Conservation (phyloP, 2,797 vertebrate genomes). For the Phrynocephalus forsythii region DNA sequence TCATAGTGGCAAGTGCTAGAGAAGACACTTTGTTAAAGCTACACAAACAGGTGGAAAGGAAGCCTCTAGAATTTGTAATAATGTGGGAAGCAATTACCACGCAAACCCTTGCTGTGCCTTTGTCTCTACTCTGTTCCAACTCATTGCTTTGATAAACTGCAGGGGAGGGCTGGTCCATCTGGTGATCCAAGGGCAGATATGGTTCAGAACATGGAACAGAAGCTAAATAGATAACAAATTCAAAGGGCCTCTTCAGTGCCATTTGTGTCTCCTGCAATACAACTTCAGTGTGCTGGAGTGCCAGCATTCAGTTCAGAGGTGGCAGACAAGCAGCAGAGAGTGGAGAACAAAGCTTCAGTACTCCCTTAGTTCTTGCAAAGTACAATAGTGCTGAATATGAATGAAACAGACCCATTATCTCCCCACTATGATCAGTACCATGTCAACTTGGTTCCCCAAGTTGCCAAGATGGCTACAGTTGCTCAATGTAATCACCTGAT, state of each 20-base stretch:
- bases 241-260: not conserved
- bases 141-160: not conserved
- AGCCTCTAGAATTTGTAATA: not conserved
- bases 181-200: not conserved
- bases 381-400: not conserved
- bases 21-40: not conserved
- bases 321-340: not conserved
- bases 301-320: no score
- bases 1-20: not conserved
- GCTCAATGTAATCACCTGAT: not conserved
- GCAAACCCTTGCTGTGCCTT: not conserved
- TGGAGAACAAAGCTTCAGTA: not conserved
- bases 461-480: not conserved
- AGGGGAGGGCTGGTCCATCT: not conserved
- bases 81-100: not conserved
- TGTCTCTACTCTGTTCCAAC: not conserved
- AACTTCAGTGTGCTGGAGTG: no score
- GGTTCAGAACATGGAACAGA: not conserved
- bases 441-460: no score
- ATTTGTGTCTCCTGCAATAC: not conserved
- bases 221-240: not conserved
- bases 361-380: not conserved
- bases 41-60: not conserved
- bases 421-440: not conserved
- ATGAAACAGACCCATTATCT: not conserved